Conservation (phyloP, 1,140 invertebrate species). For the Vanessa tameamea region DNA sequence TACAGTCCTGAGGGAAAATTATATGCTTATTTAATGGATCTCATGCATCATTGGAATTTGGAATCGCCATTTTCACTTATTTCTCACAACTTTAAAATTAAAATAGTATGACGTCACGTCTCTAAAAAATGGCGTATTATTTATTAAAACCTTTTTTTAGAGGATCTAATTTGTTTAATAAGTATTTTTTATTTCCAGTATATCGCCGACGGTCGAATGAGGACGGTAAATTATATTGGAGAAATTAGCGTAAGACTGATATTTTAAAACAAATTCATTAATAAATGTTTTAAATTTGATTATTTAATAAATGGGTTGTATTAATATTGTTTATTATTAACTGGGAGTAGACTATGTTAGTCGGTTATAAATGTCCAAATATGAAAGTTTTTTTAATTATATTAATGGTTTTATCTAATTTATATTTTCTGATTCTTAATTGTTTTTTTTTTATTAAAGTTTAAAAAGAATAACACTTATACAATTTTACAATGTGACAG, state of each 20-base stretch:
- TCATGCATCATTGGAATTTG: too few relatives aligned
- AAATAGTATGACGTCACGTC: not conserved
- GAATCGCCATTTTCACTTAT: too few relatives aligned
- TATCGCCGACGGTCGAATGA: not conserved
- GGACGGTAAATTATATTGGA: not conserved
- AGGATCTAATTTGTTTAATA: not conserved
- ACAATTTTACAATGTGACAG: too few relatives aligned
- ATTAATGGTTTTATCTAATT: conserved; percentile 1
- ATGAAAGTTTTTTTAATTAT: not conserved
- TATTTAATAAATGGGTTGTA: conserved; percentile 8
- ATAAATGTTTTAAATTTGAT: conserved; percentile 20
- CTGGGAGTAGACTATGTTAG: conserved; percentile 24
- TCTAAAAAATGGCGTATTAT: not conserved
- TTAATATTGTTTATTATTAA: conserved; percentile 10
- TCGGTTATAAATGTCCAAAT: conserved; percentile 2
- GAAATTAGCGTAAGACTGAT: conserved; percentile 14
- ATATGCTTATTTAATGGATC: too few relatives aligned
- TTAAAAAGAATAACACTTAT: too few relatives aligned
- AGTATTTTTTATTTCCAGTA: not conserved
- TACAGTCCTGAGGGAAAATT: too few relatives aligned
- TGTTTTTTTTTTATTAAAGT: too few relatives aligned
- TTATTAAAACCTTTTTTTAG: not conserved
- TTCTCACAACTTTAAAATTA: not conserved
- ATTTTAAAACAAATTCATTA: not conserved
- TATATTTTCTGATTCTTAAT: not conserved